Base-by-base conservation (phyloP, 2,797 vertebrate species). In the Denticeps clupeoides region DNA sequence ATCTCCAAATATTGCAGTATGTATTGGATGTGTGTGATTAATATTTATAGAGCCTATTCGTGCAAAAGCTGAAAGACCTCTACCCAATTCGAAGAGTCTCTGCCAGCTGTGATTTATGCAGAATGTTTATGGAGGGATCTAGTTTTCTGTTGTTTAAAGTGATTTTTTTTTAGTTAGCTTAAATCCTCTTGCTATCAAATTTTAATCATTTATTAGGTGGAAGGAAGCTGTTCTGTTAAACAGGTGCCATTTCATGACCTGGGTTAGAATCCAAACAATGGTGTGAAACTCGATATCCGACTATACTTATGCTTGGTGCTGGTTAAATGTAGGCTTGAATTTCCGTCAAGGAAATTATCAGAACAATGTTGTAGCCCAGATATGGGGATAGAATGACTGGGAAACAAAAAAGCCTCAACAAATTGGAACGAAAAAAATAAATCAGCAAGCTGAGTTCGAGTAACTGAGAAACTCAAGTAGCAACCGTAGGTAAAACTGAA, bases 291-390 rank as follows among this genome's bases (percentile, higher is more conserved):
- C 45, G 56, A 62, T 53, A 64, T 54, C 52, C 45, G 38, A 4
- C 24, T 42, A 11, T 13, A 79, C 81, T 82, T 80, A 81, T 23
- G 45, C 69, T 55, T 56, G 58, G 45, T 55, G 52, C 59, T 45
- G 15, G 51, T 58, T 55, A 64, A 68, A 52, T 56, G 48, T 56
- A 46, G 55, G 61, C 52, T 60, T 65, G 47, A 55, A 64, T 60
- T 72, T 53, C 61, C 28, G 27, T 58, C 33, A 10, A 27, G 46
- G 55, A 56, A 61, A 61, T 60, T 59, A 47, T 38, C 23, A 49
- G 37, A 55, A 45, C 49, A 53, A 11, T 46, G 53, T 45, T 49
- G 32, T 55, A 49, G 48, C 45, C 52, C 55, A 48, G n/a, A 19
- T 33, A 32, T 51, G 44, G 21, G 49, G 58, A 33, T 69, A 59